These are phyloP conservation scores for Autographa pulchrina DNA, from an alignment of 2,888 invertebrate species.

Conservation along the genomic window DNA sequence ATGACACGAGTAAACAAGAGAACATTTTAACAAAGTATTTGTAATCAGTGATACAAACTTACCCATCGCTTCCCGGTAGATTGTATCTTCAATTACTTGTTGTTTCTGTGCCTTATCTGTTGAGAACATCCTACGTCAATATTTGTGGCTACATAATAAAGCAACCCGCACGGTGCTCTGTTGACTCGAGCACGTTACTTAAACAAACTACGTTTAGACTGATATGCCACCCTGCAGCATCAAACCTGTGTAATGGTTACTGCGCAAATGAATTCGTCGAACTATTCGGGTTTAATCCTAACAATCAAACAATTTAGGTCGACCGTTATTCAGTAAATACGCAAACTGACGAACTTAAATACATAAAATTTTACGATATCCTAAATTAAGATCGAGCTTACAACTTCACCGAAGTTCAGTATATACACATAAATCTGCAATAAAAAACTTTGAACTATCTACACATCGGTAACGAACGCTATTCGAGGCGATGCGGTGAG, in stretches of 20 bases:
- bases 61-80: slow-evolving; percentile 71
- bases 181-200: slow-evolving; percentile 57
- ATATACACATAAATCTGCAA: slow-evolving; percentile 52
- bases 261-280: slow-evolving; percentile 54
- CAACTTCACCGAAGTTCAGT: slow-evolving; percentile 51
- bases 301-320: slow-evolving; percentile 72
- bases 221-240: slow-evolving; percentile 60
- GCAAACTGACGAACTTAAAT: slow-evolving; percentile 55
- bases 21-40: slow-evolving; percentile 76
- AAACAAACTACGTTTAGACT: slow-evolving; percentile 61
- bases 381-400: slow-evolving; percentile 59
- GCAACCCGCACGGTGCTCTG: slow-evolving; percentile 64
- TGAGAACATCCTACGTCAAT: slow-evolving; percentile 82
- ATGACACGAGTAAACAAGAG: slow-evolving; percentile 76
- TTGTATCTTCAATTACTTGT: slow-evolving; percentile 77
- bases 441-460: slow-evolving; percentile 53
- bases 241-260: slow-evolving; percentile 39
- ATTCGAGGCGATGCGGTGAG: slow-evolving; percentile 43
- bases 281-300: slow-evolving; percentile 63
- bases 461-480: slow-evolving; percentile 38
- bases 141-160: slow-evolving; percentile 76
- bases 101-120: slow-evolving; percentile 79
- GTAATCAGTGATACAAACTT: slow-evolving; percentile 81
- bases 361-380: slow-evolving; percentile 67
- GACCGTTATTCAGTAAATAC: slow-evolving; percentile 68